These are phyloP conservation scores for Bovichtus variegatus DNA, from an alignment of 2,797 vertebrate species.

Conservation along the genomic window DNA sequence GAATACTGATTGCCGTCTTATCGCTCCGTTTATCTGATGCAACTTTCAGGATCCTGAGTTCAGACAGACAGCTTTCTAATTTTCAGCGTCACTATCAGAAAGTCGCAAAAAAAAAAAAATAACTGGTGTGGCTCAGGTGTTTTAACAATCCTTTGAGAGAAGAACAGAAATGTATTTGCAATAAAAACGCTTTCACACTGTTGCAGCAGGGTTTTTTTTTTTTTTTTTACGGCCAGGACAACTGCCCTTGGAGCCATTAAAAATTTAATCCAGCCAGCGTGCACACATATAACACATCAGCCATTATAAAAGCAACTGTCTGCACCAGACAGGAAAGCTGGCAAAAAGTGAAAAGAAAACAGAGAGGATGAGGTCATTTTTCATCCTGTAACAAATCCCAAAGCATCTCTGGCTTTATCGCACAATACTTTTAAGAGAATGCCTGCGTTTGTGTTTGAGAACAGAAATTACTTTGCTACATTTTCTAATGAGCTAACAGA, in stretches of 20 bases:
- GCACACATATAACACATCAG: conserved; percentile 82
- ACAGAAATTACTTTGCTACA: conserved; percentile 45
- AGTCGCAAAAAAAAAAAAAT: conserved; percentile 31
- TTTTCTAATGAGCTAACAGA: conserved; percentile 66
- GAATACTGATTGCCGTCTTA: conserved; percentile 74
- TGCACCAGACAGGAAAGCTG: conserved; percentile 66
- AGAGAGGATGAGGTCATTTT: conserved; percentile 66
- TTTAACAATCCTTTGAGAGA: conserved; percentile 66
- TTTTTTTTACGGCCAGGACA: conserved; percentile 73
- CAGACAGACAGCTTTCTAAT: conserved; percentile 53
- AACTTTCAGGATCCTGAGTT: conserved; percentile 42
- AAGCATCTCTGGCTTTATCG: conserved; percentile 55
- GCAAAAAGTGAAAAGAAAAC: conserved; percentile 73
- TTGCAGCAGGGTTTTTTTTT: conserved; percentile 50
- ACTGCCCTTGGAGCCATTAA: conserved; percentile 85
- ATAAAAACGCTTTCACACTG: conserved; percentile 69
- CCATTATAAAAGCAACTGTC: conserved; percentile 74
- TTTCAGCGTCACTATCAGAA: conserved; percentile 50
- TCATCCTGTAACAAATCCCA: conserved; percentile 72
- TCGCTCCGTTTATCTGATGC: conserved; percentile 59
- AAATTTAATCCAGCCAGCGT: conserved; percentile 84
- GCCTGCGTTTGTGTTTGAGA: conserved; percentile 35
- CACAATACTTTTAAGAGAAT: conserved; percentile 45
- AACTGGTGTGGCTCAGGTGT: conserved; percentile 51
- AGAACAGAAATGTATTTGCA: conserved; percentile 74